Conservation (phyloP, 2,113 vertebrate genomes). For the Lepisosteus oculatus region DNA sequence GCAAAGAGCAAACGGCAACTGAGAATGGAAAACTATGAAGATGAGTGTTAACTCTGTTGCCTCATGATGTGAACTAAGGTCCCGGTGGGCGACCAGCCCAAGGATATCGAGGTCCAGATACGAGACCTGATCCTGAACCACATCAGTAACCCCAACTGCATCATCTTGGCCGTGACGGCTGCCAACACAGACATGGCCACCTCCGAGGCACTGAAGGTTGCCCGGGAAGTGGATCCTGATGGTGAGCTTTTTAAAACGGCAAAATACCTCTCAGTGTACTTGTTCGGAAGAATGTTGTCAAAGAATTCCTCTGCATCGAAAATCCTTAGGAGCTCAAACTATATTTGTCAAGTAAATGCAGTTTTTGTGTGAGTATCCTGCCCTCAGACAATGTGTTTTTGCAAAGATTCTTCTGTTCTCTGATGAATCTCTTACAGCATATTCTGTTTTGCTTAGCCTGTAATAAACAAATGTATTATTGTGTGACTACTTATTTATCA, state of each 20-base stretch:
- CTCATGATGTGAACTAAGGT: slow-evolving; percentile 59
- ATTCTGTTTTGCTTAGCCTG: too few species aligned
- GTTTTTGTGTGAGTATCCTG: background rate
- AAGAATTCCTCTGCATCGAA: too few species aligned
- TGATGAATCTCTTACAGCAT: too few species aligned
- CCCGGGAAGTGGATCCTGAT: slow-evolving; percentile 91
- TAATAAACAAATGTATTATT: too few species aligned
- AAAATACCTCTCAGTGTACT: too few species aligned
- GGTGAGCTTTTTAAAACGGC: slow-evolving; percentile 61
- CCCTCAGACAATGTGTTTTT: background rate
- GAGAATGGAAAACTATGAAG: too few species aligned
- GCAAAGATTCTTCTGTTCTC: background rate
- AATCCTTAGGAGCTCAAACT: too few species aligned
- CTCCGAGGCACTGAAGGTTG: slow-evolving; percentile 94
- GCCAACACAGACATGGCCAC: slow-evolving; percentile 99
- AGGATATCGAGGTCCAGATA: slow-evolving; percentile 96
- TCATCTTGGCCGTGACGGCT: slow-evolving; percentile 94
- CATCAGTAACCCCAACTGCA: slow-evolving; percentile 96
- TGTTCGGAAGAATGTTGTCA: too few species aligned
- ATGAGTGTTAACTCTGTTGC: too few species aligned
- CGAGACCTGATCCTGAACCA: slow-evolving; percentile 88
- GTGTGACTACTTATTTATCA: too few species aligned
- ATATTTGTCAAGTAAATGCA: too few species aligned
- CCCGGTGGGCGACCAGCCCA: slow-evolving; percentile 94
- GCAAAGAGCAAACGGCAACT: too few species aligned